Conservation (phyloP, 2,888 invertebrate genomes). For the Ophion obscuratus region DNA sequence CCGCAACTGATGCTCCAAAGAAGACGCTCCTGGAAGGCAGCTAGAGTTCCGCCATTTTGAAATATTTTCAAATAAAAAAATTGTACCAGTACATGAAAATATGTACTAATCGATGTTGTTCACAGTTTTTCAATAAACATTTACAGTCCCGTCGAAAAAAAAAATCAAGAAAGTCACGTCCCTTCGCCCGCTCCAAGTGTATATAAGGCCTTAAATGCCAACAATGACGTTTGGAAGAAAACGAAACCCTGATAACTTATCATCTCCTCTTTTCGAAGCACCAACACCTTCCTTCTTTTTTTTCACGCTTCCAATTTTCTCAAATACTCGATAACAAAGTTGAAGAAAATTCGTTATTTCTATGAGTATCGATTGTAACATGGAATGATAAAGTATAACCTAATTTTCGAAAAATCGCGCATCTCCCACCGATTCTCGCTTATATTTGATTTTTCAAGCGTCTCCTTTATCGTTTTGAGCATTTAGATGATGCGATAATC, state of each 20-base stretch:
- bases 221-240: slow-evolving; percentile 47
- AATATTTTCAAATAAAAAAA: no score
- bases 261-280: slow-evolving; percentile 28
- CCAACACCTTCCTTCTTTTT: not conserved
- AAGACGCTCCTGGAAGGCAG: no score
- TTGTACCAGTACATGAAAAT: no score
- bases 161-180: no score
- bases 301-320: not conserved
- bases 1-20: no score
- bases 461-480: slow-evolving; percentile 57
- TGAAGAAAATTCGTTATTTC: slow-evolving; percentile 19
- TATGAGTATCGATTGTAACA: slow-evolving; percentile 35
- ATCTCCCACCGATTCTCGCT: not conserved
- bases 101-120: no score
- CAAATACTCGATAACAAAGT: slow-evolving; percentile 10
- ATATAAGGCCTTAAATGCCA: not conserved
- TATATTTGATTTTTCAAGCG: slow-evolving; percentile 39
- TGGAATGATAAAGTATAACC: slow-evolving; percentile 49
- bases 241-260: slow-evolving; percentile 5
- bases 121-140: no score
- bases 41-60: no score
- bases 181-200: no score
- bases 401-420: slow-evolving; percentile 3
- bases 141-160: no score
- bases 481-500: slow-evolving; percentile 24